Percentiles rank a stretch among this genome's conserved stretches.
Conservation (phyloP, 2,797 vertebrate genomes). For the Channallabes apus region DNA sequence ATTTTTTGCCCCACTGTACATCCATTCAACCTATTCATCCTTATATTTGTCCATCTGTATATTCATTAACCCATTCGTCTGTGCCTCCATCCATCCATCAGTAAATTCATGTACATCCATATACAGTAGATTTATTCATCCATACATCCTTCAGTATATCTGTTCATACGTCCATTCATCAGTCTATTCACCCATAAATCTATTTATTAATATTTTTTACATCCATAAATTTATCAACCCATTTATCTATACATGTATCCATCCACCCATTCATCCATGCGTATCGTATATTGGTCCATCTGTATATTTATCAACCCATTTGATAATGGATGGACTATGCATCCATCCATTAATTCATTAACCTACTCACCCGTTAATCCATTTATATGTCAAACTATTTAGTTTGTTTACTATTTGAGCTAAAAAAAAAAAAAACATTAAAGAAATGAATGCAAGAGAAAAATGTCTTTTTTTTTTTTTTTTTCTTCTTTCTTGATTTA, state of each 20-base stretch:
- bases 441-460: not conserved
- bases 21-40: no score
- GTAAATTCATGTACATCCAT: not conserved
- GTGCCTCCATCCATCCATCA: not conserved
- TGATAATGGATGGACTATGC: not conserved
- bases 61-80: not conserved
- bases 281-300: not conserved
- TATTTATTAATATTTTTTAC: not conserved
- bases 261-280: not conserved
- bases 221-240: not conserved
- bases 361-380: not conserved
- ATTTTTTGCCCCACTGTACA: no score
- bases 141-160: not conserved
- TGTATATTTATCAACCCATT: not conserved
- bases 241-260: not conserved
- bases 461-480: no score
- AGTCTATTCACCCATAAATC: not conserved
- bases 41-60: no score
- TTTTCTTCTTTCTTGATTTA: not conserved
- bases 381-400: not conserved
- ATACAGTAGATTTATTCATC: not conserved
- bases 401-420: not conserved
- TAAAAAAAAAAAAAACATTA: not conserved
- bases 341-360: not conserved
- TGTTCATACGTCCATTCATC: not conserved